Evolutionary conservation across 1,140 invertebrate genomes (phyloP), one percentile per base, ranked within the genome.

Genomic region (Eupeodes corollae): DNA sequence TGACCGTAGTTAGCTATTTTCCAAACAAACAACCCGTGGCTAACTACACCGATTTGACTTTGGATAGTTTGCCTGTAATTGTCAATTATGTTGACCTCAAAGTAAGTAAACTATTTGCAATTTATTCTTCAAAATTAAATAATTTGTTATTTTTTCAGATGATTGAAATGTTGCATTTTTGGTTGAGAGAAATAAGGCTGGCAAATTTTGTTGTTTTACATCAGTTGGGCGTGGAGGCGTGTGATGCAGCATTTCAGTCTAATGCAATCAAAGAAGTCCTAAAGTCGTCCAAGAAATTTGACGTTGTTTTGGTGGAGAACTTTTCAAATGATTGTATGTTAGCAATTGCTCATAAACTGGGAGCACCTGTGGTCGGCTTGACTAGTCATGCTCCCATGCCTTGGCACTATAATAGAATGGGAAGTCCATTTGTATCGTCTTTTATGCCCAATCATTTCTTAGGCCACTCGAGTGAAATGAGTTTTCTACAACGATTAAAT

Each of bases 1-100:
- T 84, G 1, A 81, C 78, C 0, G 73, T 81, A 0, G 54, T 79
- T 1, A 79, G 76, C 1, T 73, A 75, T 42, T 80, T 78, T 48
- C 74, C 77, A n/a, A 62, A 67, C 52, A 55, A 58, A 45, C 55
- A 65, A 44, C 56, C 70, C 5, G 30, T 74, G 9, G 51, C 68
- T 5, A 79, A 75, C 55, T 80, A 76, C 46, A 62, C 59, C 10
- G 75, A 79, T 40, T 72, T 78, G 16, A 69, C 57, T 49, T 43
- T 77, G 11, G 50, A 52, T 3, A 54, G 60, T 14, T 57, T 51
- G 13, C 57, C 54, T 15, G 34, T 59, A 1, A 58, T 55, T 12
- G 6, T 67, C 0, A 49, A 71, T 21, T 44, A 67, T 0, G 44
- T 71, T 44, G 13, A 14, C 5, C 32, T 42, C 16, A 13, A 47